These are phyloP conservation scores for Enteromius fasciolatus DNA, from an alignment of 2,797 vertebrate species.

Conservation along the genomic window DNA sequence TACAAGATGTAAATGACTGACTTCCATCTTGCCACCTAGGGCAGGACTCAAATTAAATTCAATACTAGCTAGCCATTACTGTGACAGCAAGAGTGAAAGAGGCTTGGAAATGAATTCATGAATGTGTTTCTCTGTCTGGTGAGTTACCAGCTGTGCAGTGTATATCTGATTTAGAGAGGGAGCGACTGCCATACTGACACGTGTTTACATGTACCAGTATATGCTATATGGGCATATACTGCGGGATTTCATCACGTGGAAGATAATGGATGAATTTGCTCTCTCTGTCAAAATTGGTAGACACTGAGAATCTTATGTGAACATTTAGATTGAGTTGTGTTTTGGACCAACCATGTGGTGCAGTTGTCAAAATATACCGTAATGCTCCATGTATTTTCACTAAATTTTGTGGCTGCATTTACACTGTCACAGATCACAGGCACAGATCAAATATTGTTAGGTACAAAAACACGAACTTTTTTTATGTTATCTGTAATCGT, in stretches of 20 bases:
- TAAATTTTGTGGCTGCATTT: not conserved
- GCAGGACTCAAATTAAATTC: slow-evolving; percentile 54
- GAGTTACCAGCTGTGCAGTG: slow-evolving; percentile 30
- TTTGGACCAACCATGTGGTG: slow-evolving; percentile 18
- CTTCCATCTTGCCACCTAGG: slow-evolving; percentile 52
- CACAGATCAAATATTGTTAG: slow-evolving; percentile 1
- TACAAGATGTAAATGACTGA: slow-evolving; percentile 46
- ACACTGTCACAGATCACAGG: not conserved
- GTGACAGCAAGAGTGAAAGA: slow-evolving; percentile 46
- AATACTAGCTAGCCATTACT: slow-evolving; percentile 38
- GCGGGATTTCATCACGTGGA: not conserved
- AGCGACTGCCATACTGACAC: slow-evolving; percentile 16
- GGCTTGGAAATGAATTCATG: slow-evolving; percentile 43
- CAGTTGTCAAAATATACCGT: slow-evolving; percentile 38
- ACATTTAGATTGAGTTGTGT: not conserved
- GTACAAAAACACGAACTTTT: not conserved
- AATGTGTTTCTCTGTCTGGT: slow-evolving; percentile 39
- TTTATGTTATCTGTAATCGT: not conserved
- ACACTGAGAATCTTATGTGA: not conserved
- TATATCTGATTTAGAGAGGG: slow-evolving; percentile 39
- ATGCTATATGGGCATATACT: not conserved
- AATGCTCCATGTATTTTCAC: slow-evolving; percentile 5
- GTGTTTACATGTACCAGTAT: slow-evolving; percentile 21
- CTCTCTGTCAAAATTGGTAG: slow-evolving; percentile 14
- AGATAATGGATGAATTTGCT: not conserved